phyloP scores from a whole-genome alignment of 2,888 invertebrate genomes.

The Agonum fuliginosum region DNA sequence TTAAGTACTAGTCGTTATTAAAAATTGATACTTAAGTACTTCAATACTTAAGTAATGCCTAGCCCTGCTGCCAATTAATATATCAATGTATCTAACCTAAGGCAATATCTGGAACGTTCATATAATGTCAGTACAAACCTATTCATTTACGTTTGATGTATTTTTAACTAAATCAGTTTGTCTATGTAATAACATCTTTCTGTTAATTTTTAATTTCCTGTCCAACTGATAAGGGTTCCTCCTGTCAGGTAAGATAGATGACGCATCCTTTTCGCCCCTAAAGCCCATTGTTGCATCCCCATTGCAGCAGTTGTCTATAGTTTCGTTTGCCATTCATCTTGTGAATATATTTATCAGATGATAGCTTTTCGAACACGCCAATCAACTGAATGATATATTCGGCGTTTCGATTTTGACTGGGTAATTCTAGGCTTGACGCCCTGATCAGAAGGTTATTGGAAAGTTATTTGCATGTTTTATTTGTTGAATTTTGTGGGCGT shows the following conservation, averaged over 20 bases:
- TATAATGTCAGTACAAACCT: no score
- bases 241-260: conserved; percentile 19
- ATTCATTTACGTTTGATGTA: no score
- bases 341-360: conserved; percentile 43
- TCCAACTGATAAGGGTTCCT: conserved; percentile 3
- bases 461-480: conserved; percentile 34
- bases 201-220: conserved; percentile 21
- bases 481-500: conserved; percentile 28
- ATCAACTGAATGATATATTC: conserved; percentile 17
- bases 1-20: no score
- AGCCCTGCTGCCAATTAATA: no score
- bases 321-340: conserved; percentile 17
- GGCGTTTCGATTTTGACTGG: conserved; percentile 4
- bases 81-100: no score
- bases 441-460: conserved; percentile 4
- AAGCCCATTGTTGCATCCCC: conserved; percentile 6
- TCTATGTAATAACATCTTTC: not conserved
- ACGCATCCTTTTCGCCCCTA: conserved; percentile 10
- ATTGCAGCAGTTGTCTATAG: conserved; percentile 32
- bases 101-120: no score
- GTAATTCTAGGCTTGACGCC: conserved; percentile 8
- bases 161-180: not conserved
- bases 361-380: conserved; percentile 23
- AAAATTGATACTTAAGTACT: no score
- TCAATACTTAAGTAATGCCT: no score